phyloP scores from a whole-genome alignment of 2,888 invertebrate species.

The Hyposoter dolosus region DNA sequence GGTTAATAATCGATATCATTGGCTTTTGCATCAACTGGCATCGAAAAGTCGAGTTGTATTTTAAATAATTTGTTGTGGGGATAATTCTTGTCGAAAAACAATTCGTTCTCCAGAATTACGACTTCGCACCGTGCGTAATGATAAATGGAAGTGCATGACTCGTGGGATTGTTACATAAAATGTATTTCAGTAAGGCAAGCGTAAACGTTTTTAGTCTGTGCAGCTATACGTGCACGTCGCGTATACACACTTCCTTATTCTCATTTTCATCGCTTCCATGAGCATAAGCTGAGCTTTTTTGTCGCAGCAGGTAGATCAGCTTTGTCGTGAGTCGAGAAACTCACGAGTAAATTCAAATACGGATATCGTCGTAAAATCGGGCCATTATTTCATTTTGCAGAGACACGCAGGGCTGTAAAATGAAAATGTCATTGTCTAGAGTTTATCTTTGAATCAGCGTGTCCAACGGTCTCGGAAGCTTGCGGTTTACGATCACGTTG shows the following conservation, averaged over 20 bases:
- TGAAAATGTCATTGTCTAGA: too few species aligned
- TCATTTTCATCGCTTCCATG: conserved; percentile 1
- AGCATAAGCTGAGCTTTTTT: conserved; percentile 8
- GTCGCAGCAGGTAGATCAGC: background rate
- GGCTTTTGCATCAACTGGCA: too few species aligned
- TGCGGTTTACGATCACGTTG: background rate
- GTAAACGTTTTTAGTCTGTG: background rate
- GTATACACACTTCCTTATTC: background rate
- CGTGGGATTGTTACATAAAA: conserved; percentile 49
- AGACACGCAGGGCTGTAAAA: background rate
- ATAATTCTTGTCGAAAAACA: background rate
- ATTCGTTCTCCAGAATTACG: background rate
- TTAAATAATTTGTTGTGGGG: background rate
- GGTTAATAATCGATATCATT: background rate
- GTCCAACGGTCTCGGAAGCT: background rate
- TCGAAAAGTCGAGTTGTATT: too few species aligned
- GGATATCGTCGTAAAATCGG: background rate
- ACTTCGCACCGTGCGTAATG: background rate
- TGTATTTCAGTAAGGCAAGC: conserved; percentile 49
- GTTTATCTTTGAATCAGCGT: too few species aligned
- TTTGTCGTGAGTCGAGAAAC: background rate
- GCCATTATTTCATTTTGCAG: background rate
- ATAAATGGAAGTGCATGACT: background rate
- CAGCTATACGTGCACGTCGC: too few species aligned
- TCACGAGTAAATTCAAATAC: background rate